phyloP scores from a whole-genome alignment of 2,888 invertebrate species.

The Axea sp. region DNA sequence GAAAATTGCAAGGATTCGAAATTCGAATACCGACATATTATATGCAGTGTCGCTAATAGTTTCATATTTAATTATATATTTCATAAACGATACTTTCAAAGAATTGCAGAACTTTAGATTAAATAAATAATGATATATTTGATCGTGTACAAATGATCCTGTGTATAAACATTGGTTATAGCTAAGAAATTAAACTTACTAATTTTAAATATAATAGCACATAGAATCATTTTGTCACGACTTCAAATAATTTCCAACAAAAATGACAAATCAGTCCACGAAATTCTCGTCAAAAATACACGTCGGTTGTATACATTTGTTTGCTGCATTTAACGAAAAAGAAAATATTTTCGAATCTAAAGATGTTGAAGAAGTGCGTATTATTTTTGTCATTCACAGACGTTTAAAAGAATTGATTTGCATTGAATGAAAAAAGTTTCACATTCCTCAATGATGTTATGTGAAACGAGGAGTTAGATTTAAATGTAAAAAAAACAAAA shows the following conservation, averaged over 20 bases:
- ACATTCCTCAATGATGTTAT: slow-evolving; percentile 20
- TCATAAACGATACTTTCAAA: slow-evolving; percentile 3
- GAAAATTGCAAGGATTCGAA: slow-evolving; percentile 68
- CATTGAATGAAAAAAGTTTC: slow-evolving; percentile 25
- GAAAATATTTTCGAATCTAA: slow-evolving; percentile 14
- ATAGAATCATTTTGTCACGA: background rate
- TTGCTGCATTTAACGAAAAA: slow-evolving; percentile 13
- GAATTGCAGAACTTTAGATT: background rate
- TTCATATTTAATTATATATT: slow-evolving; percentile 24
- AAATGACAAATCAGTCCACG: too few relatives aligned
- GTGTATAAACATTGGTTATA: background rate
- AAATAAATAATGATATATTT: background rate
- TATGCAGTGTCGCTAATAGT: slow-evolving; percentile 16
- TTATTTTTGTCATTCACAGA: slow-evolving; percentile 14
- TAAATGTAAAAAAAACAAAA: slow-evolving; percentile 50
- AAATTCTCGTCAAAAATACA: background rate
- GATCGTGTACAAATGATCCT: slow-evolving; percentile 1
- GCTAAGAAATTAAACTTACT: too few relatives aligned
- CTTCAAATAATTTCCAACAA: background rate
- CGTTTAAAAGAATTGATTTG: slow-evolving; percentile 11
- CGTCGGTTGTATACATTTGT: background rate
- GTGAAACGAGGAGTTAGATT: slow-evolving; percentile 17
- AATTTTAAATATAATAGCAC: too few relatives aligned
- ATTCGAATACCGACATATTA: slow-evolving; percentile 65
- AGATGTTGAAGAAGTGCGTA: slow-evolving; percentile 10